Evolutionary conservation across 2,888 invertebrate genomes (phyloP).

Genomic region (Thalpophila matura): DNA sequence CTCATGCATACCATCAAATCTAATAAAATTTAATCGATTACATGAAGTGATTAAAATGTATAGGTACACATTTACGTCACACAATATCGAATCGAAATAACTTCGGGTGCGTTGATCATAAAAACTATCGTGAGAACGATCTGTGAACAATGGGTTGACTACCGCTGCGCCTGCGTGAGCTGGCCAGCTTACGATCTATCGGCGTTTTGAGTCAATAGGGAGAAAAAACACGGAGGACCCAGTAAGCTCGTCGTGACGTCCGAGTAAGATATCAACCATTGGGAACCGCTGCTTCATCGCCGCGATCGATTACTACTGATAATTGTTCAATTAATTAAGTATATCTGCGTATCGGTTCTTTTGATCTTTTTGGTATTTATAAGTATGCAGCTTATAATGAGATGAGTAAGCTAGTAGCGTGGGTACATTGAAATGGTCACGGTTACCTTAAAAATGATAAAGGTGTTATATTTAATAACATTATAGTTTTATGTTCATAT

Average conservation of each 20-base stretch:
- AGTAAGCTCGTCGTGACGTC: slow-evolving; percentile 75
- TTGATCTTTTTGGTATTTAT: slow-evolving; percentile 41
- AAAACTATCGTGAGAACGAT: slow-evolving; percentile 84
- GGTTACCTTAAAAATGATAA: not conserved
- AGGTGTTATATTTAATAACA: too few relatives aligned
- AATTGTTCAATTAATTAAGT: slow-evolving; percentile 73
- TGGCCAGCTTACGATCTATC: slow-evolving; percentile 67
- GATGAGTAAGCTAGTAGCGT: not conserved
- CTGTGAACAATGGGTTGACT: slow-evolving; percentile 76
- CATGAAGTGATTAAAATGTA: slow-evolving; percentile 74
- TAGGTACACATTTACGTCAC: slow-evolving; percentile 67
- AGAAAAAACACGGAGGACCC: slow-evolving; percentile 71
- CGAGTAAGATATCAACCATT: slow-evolving; percentile 76
- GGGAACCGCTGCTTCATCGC: slow-evolving; percentile 70
- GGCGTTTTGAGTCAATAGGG: slow-evolving; percentile 73
- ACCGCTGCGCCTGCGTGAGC: slow-evolving; percentile 71
- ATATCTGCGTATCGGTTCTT: slow-evolving; percentile 52
- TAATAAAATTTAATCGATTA: slow-evolving; percentile 30
- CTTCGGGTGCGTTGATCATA: slow-evolving; percentile 78
- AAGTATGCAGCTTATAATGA: slow-evolving; percentile 13
- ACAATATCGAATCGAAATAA: slow-evolving; percentile 79
- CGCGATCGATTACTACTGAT: slow-evolving; percentile 71
- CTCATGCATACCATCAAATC: slow-evolving; percentile 8
- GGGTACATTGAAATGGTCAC: not conserved
- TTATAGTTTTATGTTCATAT: too few relatives aligned